Conservation (phyloP, 35 echinoderm and acorn worm genomes). For the Amphiura filiformis region DNA sequence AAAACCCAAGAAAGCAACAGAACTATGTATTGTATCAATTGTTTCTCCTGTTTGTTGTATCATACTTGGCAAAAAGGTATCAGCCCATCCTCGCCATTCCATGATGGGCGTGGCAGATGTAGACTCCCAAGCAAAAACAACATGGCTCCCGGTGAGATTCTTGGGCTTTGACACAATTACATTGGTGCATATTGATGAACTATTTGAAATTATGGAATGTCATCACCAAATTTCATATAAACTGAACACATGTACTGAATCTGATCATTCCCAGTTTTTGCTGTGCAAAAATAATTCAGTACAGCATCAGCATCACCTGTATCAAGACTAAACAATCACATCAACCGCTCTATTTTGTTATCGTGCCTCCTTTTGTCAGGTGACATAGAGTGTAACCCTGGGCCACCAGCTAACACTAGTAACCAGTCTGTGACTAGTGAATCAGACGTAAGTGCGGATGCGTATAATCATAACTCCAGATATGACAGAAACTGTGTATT, state of each 20-base stretch:
- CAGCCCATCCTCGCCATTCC: no score
- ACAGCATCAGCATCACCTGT: no score
- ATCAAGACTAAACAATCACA: no score
- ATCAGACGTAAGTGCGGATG: no score
- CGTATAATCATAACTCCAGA: not conserved
- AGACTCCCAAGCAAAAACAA: not conserved
- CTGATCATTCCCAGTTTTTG: not conserved
- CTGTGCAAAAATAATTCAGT: not conserved
- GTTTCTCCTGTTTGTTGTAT: no score
- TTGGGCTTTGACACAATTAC: not conserved
- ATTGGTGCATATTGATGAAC: not conserved
- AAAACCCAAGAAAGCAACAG: no score
- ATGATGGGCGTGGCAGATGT: no score
- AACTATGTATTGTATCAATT: no score
- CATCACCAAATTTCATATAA: not conserved
- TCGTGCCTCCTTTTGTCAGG: not conserved
- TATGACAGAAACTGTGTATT: slow-evolving; percentile 2
- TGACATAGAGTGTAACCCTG: not conserved
- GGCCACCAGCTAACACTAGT: not conserved
- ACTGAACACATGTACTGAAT: not conserved
- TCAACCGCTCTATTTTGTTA: no score
- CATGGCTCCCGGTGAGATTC: not conserved
- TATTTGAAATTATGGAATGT: not conserved
- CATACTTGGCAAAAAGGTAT: no score
- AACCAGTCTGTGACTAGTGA: no score